phyloP scores from a whole-genome alignment of 1,140 invertebrate species.

The Pachyrhynchus sulphureomaculatus region DNA sequence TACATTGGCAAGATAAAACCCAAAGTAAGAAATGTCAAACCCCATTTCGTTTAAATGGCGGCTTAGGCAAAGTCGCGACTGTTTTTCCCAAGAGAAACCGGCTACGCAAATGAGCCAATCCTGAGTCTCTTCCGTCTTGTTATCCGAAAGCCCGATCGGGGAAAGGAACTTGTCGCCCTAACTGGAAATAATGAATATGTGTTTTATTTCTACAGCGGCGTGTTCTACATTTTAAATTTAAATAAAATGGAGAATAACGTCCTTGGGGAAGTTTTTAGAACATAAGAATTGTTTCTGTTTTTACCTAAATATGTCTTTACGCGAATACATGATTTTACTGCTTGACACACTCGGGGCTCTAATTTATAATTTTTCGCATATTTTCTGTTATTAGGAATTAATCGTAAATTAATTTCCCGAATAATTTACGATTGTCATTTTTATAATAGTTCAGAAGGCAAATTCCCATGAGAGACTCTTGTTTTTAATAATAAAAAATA shows the following conservation, averaged over 20 bases:
- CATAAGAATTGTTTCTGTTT: no score
- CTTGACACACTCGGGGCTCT: no score
- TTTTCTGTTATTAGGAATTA: no score
- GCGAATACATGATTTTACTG: no score
- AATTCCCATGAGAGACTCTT: no score
- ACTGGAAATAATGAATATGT: conserved; percentile 18
- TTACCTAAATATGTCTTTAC: no score
- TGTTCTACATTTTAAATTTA: conserved; percentile 11
- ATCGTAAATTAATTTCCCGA: no score
- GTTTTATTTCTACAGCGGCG: conserved; percentile 13
- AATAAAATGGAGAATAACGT: not conserved
- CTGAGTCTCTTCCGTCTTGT: conserved; percentile 17
- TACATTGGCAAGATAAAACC: conserved; percentile 14
- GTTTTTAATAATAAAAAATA: no score
- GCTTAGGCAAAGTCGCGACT: conserved; percentile 15
- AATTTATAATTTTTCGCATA: no score
- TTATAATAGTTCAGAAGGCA: no score
- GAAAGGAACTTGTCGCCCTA: conserved; percentile 16
- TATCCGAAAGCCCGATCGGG: conserved; percentile 15
- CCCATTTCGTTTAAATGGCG: conserved; percentile 12
- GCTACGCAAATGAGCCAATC: conserved; percentile 18
- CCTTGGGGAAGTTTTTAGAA: no score
- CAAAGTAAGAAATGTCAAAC: conserved; percentile 11
- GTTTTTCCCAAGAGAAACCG: conserved; percentile 9
- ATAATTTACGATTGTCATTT: no score